Conservation (phyloP, 1,140 invertebrate species). For the Bombus breviceps region DNA sequence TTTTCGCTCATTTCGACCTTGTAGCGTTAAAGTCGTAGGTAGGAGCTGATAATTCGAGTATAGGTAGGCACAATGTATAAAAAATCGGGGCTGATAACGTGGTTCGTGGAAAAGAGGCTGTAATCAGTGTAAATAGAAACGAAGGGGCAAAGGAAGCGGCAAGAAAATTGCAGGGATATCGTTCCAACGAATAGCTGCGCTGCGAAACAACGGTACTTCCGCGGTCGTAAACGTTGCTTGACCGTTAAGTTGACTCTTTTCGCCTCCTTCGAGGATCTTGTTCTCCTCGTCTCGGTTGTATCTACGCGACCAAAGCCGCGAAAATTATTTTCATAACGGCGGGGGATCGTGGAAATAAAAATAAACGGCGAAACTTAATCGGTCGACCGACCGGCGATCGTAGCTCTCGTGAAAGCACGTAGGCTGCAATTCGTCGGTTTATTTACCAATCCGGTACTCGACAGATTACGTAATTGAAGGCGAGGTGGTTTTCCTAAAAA, state of each 20-base stretch:
- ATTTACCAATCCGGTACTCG: conserved; percentile 12
- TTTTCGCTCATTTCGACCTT: background rate
- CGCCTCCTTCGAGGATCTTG: background rate
- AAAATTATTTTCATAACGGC: conserved; percentile 34
- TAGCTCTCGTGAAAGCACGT: background rate
- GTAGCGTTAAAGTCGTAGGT: no score
- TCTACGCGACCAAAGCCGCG: background rate
- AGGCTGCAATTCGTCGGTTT: conserved; percentile 23
- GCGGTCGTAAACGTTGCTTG: conserved; percentile 55
- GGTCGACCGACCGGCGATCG: background rate
- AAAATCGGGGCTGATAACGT: background rate
- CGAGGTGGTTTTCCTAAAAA: conserved; percentile 9
- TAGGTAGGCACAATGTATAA: background rate
- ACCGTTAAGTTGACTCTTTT: conserved; percentile 65
- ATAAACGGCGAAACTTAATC: conserved; percentile 4
- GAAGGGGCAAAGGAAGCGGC: background rate
- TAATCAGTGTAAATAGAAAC: conserved; percentile 8
- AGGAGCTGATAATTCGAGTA: no score
- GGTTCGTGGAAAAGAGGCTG: background rate
- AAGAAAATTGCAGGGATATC: conserved; percentile 26
- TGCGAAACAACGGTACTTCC: conserved; percentile 60
- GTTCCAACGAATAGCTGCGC: conserved; percentile 23
- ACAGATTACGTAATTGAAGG: conserved; percentile 19
- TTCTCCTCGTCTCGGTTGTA: no score
- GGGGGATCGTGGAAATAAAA: conserved; percentile 2